These are phyloP conservation scores for Drosophila pseudoobscura DNA, from an alignment of 1,140 invertebrate species.

Conservation along the genomic window DNA sequence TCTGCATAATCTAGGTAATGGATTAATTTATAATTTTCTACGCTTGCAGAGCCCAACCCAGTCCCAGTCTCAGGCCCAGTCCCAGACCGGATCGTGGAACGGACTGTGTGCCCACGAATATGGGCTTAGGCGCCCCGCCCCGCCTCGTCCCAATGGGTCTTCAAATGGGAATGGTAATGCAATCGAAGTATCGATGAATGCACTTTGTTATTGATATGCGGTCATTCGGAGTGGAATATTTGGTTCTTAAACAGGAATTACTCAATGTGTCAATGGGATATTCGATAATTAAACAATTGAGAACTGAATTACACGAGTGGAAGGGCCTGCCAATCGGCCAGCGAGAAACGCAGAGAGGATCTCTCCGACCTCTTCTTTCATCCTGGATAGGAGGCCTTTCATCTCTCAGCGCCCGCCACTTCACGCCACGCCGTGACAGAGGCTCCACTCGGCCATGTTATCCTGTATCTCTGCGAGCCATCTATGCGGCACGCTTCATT, in stretches of 20 bases:
- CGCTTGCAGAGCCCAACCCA: constrained; percentile 20
- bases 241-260: too few species aligned
- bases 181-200: constrained; percentile 18
- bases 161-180: constrained; percentile 12
- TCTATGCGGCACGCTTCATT: constrained; percentile 26
- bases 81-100: too few species aligned
- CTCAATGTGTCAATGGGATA: too few species aligned
- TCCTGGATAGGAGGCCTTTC: not conserved
- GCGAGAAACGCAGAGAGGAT: too few species aligned
- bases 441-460: not conserved
- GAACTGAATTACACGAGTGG: not conserved
- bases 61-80: too few species aligned
- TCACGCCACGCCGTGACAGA: too few species aligned
- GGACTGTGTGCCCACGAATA: constrained; percentile 1
- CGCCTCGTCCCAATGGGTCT: constrained; percentile 22
- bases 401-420: not conserved
- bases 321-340: too few species aligned
- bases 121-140: too few species aligned
- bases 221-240: constrained; percentile 13
- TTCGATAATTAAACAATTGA: too few species aligned
- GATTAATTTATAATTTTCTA: constrained; percentile 76
- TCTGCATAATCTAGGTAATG: constrained; percentile 72
- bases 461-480: constrained; percentile 35
- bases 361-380: too few species aligned
- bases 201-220: constrained; percentile 55